phyloP scores from a whole-genome alignment of 2,113 vertebrate genomes.

The Callospermophilus lateralis region DNA sequence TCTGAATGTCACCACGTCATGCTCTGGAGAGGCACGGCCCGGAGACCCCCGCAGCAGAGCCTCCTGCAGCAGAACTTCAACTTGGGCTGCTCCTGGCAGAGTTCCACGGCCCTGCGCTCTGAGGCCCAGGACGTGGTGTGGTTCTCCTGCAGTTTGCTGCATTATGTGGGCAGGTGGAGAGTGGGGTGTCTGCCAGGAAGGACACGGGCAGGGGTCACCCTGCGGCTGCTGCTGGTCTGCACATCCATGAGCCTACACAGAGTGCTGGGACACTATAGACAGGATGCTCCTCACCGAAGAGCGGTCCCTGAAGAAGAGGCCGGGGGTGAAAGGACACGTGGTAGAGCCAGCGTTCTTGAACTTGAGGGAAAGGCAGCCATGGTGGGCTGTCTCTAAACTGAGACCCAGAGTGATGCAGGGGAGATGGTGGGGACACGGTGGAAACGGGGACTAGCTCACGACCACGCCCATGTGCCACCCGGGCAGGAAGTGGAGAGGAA shows the following conservation, averaged over 20 bases:
- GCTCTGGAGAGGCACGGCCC: too few relatives aligned
- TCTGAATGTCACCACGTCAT: background rate
- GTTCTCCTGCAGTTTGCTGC: background rate
- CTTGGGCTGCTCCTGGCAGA: background rate
- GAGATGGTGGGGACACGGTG: too few relatives aligned
- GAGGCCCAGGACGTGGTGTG: background rate
- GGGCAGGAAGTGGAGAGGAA: background rate
- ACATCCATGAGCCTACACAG: too few relatives aligned
- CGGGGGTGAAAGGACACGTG: background rate
- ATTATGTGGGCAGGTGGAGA: background rate
- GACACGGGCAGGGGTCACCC: too few relatives aligned
- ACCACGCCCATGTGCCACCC: background rate
- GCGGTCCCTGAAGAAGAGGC: background rate
- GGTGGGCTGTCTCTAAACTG: background rate
- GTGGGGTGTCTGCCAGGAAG: too few relatives aligned
- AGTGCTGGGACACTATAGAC: too few relatives aligned
- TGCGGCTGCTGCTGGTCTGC: too few relatives aligned
- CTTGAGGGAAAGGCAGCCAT: background rate
- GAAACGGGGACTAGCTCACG: background rate
- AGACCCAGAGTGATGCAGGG: background rate
- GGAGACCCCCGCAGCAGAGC: accelerated
- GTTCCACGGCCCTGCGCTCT: background rate
- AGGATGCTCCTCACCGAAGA: too few relatives aligned
- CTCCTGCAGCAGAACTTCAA: too few relatives aligned
- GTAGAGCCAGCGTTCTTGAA: background rate